These are phyloP conservation scores for Sminthurides aquaticus DNA, from an alignment of 2,888 invertebrate species.

Conservation along the genomic window DNA sequence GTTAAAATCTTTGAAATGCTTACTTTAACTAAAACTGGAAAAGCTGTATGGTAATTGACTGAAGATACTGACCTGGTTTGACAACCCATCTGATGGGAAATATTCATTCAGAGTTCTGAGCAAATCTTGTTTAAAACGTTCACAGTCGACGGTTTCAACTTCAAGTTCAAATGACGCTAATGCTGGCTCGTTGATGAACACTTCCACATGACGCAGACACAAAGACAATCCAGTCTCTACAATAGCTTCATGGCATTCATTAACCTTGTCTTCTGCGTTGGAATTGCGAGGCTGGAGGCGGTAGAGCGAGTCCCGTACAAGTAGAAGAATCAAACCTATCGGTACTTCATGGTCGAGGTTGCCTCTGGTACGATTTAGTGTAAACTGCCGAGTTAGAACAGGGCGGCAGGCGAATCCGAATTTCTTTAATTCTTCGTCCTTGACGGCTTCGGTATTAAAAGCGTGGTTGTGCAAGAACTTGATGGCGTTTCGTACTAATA, in stretches of 20 bases:
- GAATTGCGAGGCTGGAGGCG: constrained; percentile 21
- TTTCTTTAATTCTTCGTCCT: constrained; percentile 14
- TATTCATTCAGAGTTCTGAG: background rate
- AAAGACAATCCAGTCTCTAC: constrained; percentile 37
- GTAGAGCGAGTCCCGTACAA: constrained; percentile 28
- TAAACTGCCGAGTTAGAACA: constrained; percentile 27
- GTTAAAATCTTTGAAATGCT: no score
- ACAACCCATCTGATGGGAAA: constrained; percentile 6
- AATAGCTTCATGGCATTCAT: constrained; percentile 23
- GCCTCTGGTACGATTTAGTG: constrained; percentile 17
- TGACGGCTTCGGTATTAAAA: constrained; percentile 21
- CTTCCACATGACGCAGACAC: constrained; percentile 30
- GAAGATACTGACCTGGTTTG: constrained; percentile 23
- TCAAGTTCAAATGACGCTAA: background rate
- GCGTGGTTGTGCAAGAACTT: constrained; percentile 32
- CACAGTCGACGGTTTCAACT: background rate
- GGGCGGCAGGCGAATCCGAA: constrained; percentile 7
- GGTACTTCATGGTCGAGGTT: constrained; percentile 32
- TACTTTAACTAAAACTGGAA: no score
- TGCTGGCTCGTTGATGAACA: constrained; percentile 20
- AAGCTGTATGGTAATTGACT: no score
- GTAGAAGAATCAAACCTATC: constrained; percentile 34
- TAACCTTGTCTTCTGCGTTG: constrained; percentile 9
- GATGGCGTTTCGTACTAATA: constrained; percentile 28
- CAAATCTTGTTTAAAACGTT: background rate